Evolutionary conservation across 2,797 vertebrate species (phyloP).

Genomic region (Sternotherus odoratus): DNA sequence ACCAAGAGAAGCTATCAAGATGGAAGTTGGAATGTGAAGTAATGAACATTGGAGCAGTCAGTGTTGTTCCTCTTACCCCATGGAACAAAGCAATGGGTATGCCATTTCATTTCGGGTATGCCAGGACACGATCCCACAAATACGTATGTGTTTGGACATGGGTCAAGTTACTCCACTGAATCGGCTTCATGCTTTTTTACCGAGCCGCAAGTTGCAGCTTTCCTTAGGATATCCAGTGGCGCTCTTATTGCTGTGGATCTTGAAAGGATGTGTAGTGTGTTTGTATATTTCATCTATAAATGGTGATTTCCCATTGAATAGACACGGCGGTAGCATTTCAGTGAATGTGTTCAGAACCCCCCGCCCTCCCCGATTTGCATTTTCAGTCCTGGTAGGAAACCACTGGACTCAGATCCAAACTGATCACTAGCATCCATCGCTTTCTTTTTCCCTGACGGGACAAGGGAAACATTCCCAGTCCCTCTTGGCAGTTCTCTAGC

Average conservation of each 20-base stretch:
- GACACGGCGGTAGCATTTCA: background rate
- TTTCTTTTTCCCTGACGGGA: slow-evolving; percentile 25
- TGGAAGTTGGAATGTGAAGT: background rate
- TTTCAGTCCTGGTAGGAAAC: background rate
- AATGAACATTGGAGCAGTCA: background rate
- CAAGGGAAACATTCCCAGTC: slow-evolving; percentile 37
- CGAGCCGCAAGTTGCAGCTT: background rate
- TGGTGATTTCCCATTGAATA: background rate
- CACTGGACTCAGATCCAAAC: background rate
- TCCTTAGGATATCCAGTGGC: background rate
- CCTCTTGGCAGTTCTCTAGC: slow-evolving; percentile 20
- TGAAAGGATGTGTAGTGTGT: accelerated
- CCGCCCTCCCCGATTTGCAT: background rate
- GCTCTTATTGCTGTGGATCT: background rate
- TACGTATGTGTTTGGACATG: background rate
- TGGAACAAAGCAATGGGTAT: too few relatives aligned
- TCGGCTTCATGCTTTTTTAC: background rate
- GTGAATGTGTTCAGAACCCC: background rate
- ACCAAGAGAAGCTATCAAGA: background rate
- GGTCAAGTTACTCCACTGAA: background rate
- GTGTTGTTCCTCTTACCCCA: background rate
- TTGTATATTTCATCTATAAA: background rate
- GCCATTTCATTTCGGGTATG: background rate
- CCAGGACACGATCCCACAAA: background rate
- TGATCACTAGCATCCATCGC: slow-evolving; percentile 43